phyloP scores from a whole-genome alignment of 2,797 vertebrate species.

The Sphenopsis melanotis region DNA sequence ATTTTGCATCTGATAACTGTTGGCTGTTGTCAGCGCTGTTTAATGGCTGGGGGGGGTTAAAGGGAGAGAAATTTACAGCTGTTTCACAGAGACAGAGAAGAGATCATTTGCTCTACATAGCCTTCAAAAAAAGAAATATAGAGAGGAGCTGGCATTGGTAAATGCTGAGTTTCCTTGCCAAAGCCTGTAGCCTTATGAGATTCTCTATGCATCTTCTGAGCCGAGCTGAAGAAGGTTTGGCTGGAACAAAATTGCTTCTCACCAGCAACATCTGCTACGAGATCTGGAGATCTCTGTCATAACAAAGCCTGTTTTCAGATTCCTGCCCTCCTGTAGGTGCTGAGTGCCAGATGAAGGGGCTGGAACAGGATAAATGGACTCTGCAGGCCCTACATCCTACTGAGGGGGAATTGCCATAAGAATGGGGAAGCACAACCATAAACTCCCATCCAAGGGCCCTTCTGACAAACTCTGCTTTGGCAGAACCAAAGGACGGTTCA shows the following conservation, averaged over 20 bases:
- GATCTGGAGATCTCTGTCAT: conserved; percentile 59
- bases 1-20: conserved; percentile 45
- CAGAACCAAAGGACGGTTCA: not conserved
- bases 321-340: conserved; percentile 43
- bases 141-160: conserved; percentile 38
- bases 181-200: conserved; percentile 50
- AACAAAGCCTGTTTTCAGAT: conserved; percentile 54
- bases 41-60: conserved; percentile 14
- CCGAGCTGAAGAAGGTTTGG: conserved; percentile 40
- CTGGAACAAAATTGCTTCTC: conserved; percentile 52
- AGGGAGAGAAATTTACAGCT: conserved; percentile 60
- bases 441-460: not conserved
- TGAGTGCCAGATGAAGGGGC: conserved; percentile 28
- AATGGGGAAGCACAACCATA: not conserved
- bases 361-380: conserved; percentile 44
- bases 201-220: conserved; percentile 27
- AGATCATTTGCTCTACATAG: conserved; percentile 45
- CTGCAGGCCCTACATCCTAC: not conserved
- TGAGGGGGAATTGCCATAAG: not conserved
- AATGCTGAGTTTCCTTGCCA: conserved; percentile 47
- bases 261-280: conserved; percentile 59
- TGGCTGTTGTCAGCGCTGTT: conserved; percentile 33
- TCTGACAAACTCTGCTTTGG: not conserved
- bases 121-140: conserved; percentile 52
- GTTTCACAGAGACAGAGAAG: conserved; percentile 44